phyloP scores from a whole-genome alignment of 2,888 invertebrate species.

The Stenoptilia bipunctidactyla region DNA sequence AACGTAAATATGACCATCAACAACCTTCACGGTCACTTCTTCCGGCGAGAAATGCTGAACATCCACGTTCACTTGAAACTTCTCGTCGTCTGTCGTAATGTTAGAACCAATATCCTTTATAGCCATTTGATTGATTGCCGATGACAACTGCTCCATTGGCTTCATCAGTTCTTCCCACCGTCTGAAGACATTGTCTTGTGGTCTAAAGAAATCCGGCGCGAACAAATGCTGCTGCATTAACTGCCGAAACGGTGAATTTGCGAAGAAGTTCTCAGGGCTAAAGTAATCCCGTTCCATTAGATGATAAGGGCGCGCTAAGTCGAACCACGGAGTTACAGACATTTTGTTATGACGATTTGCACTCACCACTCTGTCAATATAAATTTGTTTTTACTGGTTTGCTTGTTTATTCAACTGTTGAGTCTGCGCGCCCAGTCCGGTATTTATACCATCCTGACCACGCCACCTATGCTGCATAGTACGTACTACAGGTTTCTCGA shows the following conservation, averaged over 20 bases:
- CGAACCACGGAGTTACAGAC: conserved; percentile 40
- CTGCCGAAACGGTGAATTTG: conserved; percentile 21
- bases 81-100: conserved; percentile 61
- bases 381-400: conserved; percentile 10
- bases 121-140: conserved; percentile 43
- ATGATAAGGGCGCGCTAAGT: conserved; percentile 40
- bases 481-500: neutral
- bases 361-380: conserved; percentile 8
- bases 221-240: conserved; percentile 22
- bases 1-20: conserved; percentile 75
- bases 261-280: conserved; percentile 25
- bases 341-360: conserved; percentile 26
- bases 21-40: conserved; percentile 81
- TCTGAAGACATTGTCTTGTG: conserved; percentile 25
- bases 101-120: conserved; percentile 48
- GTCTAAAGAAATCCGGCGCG: conserved; percentile 21
- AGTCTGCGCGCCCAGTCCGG: conserved; percentile 6
- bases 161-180: conserved; percentile 27
- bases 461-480: conserved; percentile 26
- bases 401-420: conserved; percentile 12
- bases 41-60: conserved; percentile 83
- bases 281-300: conserved; percentile 43
- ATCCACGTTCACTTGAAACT: conserved; percentile 78
- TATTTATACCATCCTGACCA: conserved; percentile 25
- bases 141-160: conserved; percentile 39